Evolutionary conservation across 2,797 vertebrate genomes (phyloP).

Genomic region (Artibeus lituratus): DNA sequence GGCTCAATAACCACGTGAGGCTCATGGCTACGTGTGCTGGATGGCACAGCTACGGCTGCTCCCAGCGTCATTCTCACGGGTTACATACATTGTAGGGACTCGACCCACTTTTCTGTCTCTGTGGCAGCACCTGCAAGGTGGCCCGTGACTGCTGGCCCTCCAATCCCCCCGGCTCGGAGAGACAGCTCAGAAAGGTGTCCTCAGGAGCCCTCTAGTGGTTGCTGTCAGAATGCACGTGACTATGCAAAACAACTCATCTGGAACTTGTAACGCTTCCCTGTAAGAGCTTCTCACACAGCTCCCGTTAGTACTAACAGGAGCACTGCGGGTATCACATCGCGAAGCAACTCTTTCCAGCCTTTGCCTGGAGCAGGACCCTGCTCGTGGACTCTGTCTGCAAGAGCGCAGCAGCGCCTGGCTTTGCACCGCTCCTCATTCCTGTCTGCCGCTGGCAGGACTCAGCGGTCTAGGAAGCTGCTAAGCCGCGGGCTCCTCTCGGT

Average conservation of each 20-base stretch:
- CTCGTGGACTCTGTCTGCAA: too few species aligned
- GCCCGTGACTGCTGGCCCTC: neutral
- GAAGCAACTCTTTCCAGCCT: neutral
- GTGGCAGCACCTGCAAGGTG: neutral
- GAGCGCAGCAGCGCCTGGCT: neutral
- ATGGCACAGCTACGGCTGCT: too few species aligned
- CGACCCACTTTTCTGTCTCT: neutral
- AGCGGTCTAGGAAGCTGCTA: neutral
- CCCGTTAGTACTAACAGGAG: neutral
- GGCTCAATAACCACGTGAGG: neutral
- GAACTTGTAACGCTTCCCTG: neutral
- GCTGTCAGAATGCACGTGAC: neutral
- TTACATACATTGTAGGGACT: neutral
- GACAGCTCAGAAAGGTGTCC: neutral
- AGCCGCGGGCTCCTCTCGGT: neutral
- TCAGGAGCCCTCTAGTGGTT: conserved; percentile 16
- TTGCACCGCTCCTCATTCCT: neutral
- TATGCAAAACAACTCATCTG: neutral
- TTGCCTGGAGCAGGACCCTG: neutral
- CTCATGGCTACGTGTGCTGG: rapidly evolving
- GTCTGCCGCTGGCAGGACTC: neutral
- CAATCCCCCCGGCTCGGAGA: neutral
- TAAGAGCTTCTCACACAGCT: too few species aligned
- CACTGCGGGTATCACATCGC: neutral
- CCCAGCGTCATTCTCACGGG: neutral